Percentiles rank a stretch among this genome's conserved stretches.
Evolutionary conservation across 2,113 vertebrate genomes (phyloP).

Genomic region (Salvelinus sp.): DNA sequence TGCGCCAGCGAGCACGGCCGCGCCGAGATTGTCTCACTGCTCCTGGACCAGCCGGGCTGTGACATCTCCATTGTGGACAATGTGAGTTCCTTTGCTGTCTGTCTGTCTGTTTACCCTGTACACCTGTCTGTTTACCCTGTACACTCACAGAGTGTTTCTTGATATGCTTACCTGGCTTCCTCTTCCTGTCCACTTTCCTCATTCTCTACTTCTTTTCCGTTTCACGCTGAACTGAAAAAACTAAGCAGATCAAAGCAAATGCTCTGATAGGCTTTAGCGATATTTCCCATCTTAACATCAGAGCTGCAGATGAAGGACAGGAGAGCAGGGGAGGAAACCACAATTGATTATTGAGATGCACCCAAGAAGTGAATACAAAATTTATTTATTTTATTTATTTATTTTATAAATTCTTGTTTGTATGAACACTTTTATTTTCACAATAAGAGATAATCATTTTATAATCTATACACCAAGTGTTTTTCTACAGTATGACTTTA

Average conservation of each 20-base stretch:
- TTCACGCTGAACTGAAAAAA: too few species aligned
- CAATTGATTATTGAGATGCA: constrained; percentile 18
- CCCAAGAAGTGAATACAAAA: constrained; percentile 8
- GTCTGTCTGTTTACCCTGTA: too few species aligned
- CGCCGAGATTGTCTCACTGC: constrained; percentile 82
- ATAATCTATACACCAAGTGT: constrained; percentile 6
- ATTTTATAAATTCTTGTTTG: too few species aligned
- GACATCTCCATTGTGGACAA: constrained; percentile 84
- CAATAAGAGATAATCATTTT: too few species aligned
- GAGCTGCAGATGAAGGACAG: too few species aligned
- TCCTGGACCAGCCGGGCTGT: constrained; percentile 85
- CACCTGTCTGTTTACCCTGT: too few species aligned
- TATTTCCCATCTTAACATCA: too few species aligned
- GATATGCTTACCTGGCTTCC: background rate
- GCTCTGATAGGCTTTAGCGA: too few species aligned
- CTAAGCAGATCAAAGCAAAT: too few species aligned
- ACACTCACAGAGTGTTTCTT: too few species aligned
- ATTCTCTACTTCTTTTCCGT: background rate
- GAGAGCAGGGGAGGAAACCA: constrained; percentile 22
- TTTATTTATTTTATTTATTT: too few species aligned
- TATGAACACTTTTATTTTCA: too few species aligned
- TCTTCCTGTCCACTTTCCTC: background rate
- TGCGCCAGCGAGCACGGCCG: constrained; percentile 92
- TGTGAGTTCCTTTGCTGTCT: constrained; percentile 66
- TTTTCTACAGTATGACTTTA: constrained; percentile 40